Conservation (phyloP, 2,888 invertebrate genomes). For the Philhelius pedissequus region DNA sequence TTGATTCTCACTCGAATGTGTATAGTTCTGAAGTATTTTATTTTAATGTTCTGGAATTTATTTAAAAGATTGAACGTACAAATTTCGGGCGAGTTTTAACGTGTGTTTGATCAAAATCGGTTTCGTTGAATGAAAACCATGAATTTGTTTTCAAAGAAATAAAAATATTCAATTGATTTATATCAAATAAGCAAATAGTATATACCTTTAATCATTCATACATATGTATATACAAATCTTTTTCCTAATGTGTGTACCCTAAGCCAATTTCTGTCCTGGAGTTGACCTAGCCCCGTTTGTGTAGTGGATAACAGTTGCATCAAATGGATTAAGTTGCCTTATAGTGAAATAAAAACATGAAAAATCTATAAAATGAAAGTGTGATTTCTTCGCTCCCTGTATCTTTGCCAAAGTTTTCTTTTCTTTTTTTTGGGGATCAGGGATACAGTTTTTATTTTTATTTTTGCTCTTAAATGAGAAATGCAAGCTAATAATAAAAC, state of each 20-base stretch:
- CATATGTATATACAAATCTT: background rate
- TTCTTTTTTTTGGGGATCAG: slow-evolving; percentile 9
- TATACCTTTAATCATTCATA: background rate
- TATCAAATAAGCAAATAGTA: background rate
- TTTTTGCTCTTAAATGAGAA: slow-evolving; percentile 68
- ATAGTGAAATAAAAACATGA: slow-evolving; percentile 14
- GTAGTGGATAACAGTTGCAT: slow-evolving; percentile 25
- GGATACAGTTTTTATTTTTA: slow-evolving; percentile 37
- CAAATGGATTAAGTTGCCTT: slow-evolving; percentile 19
- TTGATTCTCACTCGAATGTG: slow-evolving; percentile 61
- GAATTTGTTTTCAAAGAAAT: background rate
- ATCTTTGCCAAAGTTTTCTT: slow-evolving; percentile 15
- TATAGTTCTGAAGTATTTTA: slow-evolving; percentile 37
- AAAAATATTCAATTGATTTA: background rate
- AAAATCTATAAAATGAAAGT: slow-evolving; percentile 44
- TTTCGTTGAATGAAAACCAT: background rate
- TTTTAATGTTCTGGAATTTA: slow-evolving; percentile 28
- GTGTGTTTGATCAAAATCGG: background rate
- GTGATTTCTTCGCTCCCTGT: slow-evolving; percentile 37
- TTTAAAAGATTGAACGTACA: background rate
- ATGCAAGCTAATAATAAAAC: slow-evolving; percentile 71
- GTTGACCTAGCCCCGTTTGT: slow-evolving; percentile 62
- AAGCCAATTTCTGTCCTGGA: slow-evolving; percentile 43
- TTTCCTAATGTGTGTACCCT: slow-evolving; percentile 37
- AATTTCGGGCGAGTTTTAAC: no score